These are phyloP conservation scores for Cyanocitta stelleri DNA, from an alignment of 2,113 vertebrate genomes.

Conservation along the genomic window DNA sequence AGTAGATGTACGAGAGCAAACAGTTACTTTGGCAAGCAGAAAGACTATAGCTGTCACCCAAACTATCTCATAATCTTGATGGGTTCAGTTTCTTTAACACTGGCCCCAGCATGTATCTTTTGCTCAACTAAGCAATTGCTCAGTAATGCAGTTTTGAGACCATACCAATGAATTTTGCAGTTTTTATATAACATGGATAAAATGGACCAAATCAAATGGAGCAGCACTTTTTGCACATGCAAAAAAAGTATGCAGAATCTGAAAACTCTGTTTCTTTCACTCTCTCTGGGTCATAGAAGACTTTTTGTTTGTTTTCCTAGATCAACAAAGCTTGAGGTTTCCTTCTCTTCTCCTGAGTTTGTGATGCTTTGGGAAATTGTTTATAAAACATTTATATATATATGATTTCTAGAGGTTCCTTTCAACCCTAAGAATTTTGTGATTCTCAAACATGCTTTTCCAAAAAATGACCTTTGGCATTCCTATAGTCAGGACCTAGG, in stretches of 20 bases:
- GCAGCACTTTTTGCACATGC: fast-evolving
- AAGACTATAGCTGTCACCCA: neutral
- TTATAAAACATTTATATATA: neutral
- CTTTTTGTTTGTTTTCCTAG: neutral
- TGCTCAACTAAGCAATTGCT: neutral
- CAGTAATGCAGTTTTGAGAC: neutral
- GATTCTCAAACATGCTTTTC: neutral
- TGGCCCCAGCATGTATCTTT: neutral
- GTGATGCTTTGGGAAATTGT: neutral
- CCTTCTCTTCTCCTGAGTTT: neutral
- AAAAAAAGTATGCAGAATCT: neutral
- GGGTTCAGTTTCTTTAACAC: neutral
- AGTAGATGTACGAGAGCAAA: neutral
- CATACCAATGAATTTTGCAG: neutral
- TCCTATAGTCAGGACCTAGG: neutral
- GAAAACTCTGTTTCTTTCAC: neutral
- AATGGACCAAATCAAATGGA: neutral
- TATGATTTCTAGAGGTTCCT: neutral
- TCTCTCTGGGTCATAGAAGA: neutral
- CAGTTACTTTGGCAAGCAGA: neutral
- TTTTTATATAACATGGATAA: neutral
- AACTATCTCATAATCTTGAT: neutral
- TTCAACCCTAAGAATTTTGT: neutral
- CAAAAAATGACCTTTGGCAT: neutral
- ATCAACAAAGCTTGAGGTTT: neutral